Conservation (phyloP, 2,113 vertebrate genomes). For the Paralichthys olivaceus region DNA sequence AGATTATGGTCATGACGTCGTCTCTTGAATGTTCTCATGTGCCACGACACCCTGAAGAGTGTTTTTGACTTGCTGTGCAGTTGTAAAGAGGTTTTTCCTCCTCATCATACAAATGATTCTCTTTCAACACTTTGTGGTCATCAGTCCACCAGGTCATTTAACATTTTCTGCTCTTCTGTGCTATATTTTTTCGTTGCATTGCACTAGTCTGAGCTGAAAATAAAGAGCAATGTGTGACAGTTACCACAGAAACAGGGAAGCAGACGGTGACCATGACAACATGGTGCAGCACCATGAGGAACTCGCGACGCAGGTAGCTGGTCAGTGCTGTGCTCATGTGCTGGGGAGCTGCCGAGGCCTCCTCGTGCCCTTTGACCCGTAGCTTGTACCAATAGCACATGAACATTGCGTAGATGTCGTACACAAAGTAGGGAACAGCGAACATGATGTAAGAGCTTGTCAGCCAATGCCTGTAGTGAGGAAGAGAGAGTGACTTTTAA, state of each 20-base stretch:
- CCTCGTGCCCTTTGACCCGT: slow-evolving; percentile 89
- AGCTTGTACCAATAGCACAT: slow-evolving; percentile 93
- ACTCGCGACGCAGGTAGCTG: slow-evolving; percentile 89
- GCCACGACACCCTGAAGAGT: too few relatives aligned
- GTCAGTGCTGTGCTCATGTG: slow-evolving; percentile 74
- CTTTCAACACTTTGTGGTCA: too few relatives aligned
- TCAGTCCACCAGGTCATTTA: too few relatives aligned
- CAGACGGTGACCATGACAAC: slow-evolving; percentile 92
- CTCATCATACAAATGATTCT: too few relatives aligned
- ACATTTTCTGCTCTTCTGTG: too few relatives aligned
- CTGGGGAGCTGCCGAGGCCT: slow-evolving; percentile 66
- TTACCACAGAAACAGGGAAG: slow-evolving; percentile 93
- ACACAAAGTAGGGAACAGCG: slow-evolving; percentile 92
- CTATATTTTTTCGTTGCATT: too few relatives aligned
- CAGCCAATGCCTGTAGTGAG: slow-evolving; percentile 87
- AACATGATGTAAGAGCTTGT: slow-evolving; percentile 90
- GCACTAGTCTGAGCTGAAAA: slow-evolving; percentile 8
- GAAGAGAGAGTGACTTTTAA: neutral
- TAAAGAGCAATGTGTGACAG: slow-evolving; percentile 55
- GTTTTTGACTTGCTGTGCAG: too few relatives aligned
- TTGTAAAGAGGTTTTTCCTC: too few relatives aligned
- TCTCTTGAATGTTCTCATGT: too few relatives aligned
- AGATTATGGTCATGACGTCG: too few relatives aligned
- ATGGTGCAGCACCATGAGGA: slow-evolving; percentile 94
- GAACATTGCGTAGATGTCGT: slow-evolving; percentile 95